Conservation (phyloP, 2,113 vertebrate species). For the Prionailurus viverrinus region DNA sequence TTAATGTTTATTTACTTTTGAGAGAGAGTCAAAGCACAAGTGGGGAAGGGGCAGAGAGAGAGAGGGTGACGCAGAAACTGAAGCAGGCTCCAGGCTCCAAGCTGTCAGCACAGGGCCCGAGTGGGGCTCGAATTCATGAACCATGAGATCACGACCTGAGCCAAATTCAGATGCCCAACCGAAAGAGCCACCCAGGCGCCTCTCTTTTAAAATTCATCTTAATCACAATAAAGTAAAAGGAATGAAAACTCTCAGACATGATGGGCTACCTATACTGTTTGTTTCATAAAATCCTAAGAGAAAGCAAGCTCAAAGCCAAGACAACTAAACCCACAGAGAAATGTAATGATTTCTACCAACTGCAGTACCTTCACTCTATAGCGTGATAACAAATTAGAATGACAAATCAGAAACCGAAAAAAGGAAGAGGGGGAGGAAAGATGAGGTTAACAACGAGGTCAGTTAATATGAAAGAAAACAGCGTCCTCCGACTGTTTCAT, state of each 20-base stretch:
- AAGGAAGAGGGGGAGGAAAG: neutral
- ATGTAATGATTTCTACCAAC: neutral
- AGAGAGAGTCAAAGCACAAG: no score
- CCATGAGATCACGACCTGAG: no score
- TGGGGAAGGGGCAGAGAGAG: no score
- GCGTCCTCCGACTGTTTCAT: neutral
- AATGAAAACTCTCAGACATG: neutral
- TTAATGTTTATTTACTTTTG: no score
- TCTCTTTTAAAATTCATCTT: neutral
- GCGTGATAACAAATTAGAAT: neutral
- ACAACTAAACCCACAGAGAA: conserved; percentile 27
- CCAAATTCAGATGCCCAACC: no score
- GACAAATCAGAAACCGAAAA: conserved; percentile 25
- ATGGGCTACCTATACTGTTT: neutral
- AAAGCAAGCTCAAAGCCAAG: conserved; percentile 39
- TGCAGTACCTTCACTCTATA: neutral
- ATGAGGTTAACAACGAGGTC: conserved; percentile 28
- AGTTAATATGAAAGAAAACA: conserved; percentile 14
- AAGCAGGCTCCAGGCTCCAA: no score
- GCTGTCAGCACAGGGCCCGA: no score
- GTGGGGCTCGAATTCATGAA: no score
- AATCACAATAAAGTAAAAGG: conserved; percentile 51
- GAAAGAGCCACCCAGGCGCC: no score
- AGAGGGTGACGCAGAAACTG: no score
- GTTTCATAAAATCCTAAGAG: neutral